Evolutionary conservation across 2,797 vertebrate genomes (phyloP), one percentile per base, ranked within the genome.

Genomic region (Columba guinea): DNA sequence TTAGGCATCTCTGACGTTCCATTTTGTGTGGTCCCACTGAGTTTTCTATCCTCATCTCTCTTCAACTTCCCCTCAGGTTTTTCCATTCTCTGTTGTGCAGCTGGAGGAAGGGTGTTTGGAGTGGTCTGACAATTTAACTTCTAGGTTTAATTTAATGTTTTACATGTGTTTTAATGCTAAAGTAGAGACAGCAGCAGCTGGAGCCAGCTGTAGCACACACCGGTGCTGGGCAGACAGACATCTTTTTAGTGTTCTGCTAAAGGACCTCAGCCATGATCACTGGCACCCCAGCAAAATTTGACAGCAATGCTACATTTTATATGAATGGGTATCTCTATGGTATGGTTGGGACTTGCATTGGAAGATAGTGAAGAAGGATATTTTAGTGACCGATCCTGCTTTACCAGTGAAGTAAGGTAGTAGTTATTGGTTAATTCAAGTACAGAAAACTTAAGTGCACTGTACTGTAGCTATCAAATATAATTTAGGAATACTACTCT

Each of bases 331-430:
- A 23, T 73, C 46, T 93, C 37, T 26, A 7, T 3, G 11, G 27
- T 41, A 74, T 44, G 97, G 97, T 21, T 98, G 98, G n/a, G 94
- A 97, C 93, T 97, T 98, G 74, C 97, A 96, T 62, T 98, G 97
- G 97, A 92, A 96, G 44, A 32, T 56, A 11, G 41, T 21, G 22
- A 51, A 58, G 63, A 52, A 87, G 22, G 13, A 16, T 77, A 24
- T 73, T 82, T 82, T n/a, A 59, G 49, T 84, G 46, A 34, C 49
- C 89, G 34, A 39, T 84, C 0, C 1, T 68, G 19, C 23, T 88
- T 84, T 78, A 74, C 26, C 27, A 75, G 12, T 83, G 60, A 60
- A 76, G 23, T 70, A 41, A 87, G 39, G 16, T 34, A 35, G 56
- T 56, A 55, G 37, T 71, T 78, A 21, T 8, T 85, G 41, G 18